Percentiles rank a stretch among this genome's conserved stretches.
phyloP scores from a whole-genome alignment of 2,797 vertebrate genomes.

The Malacoctenus gilli region DNA sequence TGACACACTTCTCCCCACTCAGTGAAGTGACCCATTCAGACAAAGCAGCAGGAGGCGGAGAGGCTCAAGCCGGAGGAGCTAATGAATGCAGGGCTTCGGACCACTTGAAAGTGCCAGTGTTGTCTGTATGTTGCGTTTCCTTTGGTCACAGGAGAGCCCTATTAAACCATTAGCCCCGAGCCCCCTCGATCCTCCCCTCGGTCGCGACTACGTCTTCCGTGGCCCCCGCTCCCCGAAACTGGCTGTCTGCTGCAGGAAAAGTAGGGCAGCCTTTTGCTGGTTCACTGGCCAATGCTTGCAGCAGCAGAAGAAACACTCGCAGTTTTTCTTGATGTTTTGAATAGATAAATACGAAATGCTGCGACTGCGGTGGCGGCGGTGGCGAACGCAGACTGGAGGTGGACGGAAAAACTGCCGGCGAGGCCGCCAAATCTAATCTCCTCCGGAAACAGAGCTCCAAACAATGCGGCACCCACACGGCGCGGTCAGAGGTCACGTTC shows the following conservation, averaged over 20 bases:
- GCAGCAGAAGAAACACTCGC: constrained; percentile 23
- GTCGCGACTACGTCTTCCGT: constrained; percentile 31
- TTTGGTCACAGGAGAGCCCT: constrained; percentile 61
- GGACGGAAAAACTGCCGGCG: constrained; percentile 22
- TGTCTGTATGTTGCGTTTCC: constrained; percentile 53
- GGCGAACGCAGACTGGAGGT: constrained; percentile 8
- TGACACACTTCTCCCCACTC: constrained; percentile 74
- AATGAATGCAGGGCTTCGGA: constrained; percentile 65
- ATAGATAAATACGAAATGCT: constrained; percentile 30
- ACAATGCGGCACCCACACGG: constrained; percentile 52
- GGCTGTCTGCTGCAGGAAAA: constrained; percentile 55
- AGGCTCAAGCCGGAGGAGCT: constrained; percentile 55
- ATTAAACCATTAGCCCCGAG: constrained; percentile 72
- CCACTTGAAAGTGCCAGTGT: constrained; percentile 60
- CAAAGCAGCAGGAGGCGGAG: constrained; percentile 68
- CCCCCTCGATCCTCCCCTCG: constrained; percentile 32
- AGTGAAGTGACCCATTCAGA: constrained; percentile 72
- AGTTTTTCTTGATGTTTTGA: constrained; percentile 31
- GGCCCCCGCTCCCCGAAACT: constrained; percentile 45
- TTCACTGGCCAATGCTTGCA: constrained; percentile 58
- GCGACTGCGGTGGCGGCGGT: constrained; percentile 12
- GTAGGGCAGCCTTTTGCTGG: constrained; percentile 66
- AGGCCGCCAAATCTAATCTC: constrained; percentile 53
- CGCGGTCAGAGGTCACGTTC: constrained; percentile 62
- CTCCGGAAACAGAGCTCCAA: constrained; percentile 34